Evolutionary conservation across 1,140 invertebrate species (phyloP), one percentile per base, ranked within the genome.

Genomic region (Trichoplusia ni): DNA sequence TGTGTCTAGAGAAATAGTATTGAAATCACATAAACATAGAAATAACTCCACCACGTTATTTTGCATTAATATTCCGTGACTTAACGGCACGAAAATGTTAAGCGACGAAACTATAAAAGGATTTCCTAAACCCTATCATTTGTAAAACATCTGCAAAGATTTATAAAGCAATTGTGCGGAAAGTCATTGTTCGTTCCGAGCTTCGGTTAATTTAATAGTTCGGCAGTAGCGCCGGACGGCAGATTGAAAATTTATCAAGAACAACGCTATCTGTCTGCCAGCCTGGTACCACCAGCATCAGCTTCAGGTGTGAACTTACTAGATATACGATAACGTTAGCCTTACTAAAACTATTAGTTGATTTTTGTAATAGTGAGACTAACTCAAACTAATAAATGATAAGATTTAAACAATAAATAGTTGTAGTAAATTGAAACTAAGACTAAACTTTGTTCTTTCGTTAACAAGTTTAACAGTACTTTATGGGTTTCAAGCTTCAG

Each of bases 201-300:
- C 23, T 47, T 14, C 9, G 21, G 23, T 7, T 47, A 21, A 29
- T 46, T 46, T 46, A 46, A 46, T 46, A 27, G 44, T 13, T 27
- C 23, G 44, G 44, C 44, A 46, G 7, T 16, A 8, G 44, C 23
- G 23, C 23, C 21, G 44, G 44, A 46, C n/a, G n/a, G n/a, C n/a
- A n/a, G n/a, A 46, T 46, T 46, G 44, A 46, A 46, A 46, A 46
- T 46, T 46, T 46, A 46, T 46, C 44, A 46, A 46, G 44, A 29
- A 46, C 44, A 27, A 6, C 23, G 16, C 44, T 7, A 29, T 46
- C 16, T 23, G 44, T 29, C 44, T 46, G 44, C 23, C 8, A n/a
- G 23, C 44, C 23, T 27, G 23, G 44, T 46, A 46, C n/a, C 23
- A 46, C 29, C 29, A 29, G 44, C 29, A 7, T 23, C 23, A 27